phyloP scores from a whole-genome alignment of 2,888 invertebrate genomes.

The Agriopis leucophaearia region DNA sequence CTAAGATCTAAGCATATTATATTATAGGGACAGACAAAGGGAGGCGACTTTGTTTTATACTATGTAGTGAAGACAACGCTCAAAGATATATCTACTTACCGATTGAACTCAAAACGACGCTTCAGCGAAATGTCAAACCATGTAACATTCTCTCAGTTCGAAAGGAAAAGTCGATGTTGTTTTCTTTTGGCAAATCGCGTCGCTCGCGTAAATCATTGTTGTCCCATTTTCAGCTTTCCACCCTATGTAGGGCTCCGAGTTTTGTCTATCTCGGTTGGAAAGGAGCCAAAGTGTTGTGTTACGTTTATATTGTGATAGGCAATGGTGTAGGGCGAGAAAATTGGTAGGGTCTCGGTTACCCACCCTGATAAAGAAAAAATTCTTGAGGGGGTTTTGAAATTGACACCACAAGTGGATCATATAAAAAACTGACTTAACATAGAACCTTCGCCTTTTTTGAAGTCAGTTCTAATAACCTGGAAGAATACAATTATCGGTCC shows the following conservation, averaged over 20 bases:
- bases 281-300: constrained; percentile 36
- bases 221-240: constrained; percentile 41
- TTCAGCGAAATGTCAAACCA: constrained; percentile 8
- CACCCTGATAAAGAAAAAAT: not conserved
- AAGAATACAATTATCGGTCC: too few relatives aligned
- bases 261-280: constrained; percentile 41
- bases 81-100: not conserved
- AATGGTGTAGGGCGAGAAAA: constrained; percentile 16
- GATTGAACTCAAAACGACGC: not conserved
- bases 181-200: constrained; percentile 35
- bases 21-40: too few relatives aligned
- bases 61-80: too few relatives aligned
- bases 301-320: constrained; percentile 25
- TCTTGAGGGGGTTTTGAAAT: not conserved
- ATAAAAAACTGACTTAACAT: too few relatives aligned
- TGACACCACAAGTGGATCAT: too few relatives aligned
- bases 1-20: too few relatives aligned
- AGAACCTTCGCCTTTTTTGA: too few relatives aligned
- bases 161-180: constrained; percentile 25
- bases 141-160: not conserved
- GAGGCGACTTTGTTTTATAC: too few relatives aligned
- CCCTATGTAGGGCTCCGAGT: constrained; percentile 24
- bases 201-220: constrained; percentile 43
- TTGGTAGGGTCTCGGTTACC: constrained; percentile 15
- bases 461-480: too few relatives aligned